Percentiles rank a stretch among this genome's conserved stretches.
Evolutionary conservation across 2,797 vertebrate genomes (phyloP).

Genomic region (Rhodeus uyekii): DNA sequence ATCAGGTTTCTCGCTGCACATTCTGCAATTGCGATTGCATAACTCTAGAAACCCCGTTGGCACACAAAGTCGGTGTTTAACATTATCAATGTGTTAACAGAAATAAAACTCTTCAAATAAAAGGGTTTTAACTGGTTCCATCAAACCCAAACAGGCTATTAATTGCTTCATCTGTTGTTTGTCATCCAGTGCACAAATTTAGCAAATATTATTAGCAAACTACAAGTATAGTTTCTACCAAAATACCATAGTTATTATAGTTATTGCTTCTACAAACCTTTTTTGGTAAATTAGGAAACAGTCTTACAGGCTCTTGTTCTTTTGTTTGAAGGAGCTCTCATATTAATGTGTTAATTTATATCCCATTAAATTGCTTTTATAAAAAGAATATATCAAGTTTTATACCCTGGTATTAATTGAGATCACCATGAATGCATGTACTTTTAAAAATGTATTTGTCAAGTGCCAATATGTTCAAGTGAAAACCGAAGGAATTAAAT

Average conservation of each 20-base stretch:
- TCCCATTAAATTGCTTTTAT: not conserved
- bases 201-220: not conserved
- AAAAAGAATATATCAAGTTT: not conserved
- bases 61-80: not conserved
- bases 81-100: not conserved
- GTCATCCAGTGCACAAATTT: not conserved
- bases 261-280: not conserved
- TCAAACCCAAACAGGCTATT: not conserved
- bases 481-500: not conserved
- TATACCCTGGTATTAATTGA: not conserved
- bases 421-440: not conserved
- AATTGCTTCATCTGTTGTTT: not conserved
- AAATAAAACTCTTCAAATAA: not conserved
- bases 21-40: constrained; percentile 5
- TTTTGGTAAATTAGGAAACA: not conserved
- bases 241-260: not conserved
- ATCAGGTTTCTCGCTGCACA: not conserved
- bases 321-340: not conserved
- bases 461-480: not conserved
- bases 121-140: not conserved
- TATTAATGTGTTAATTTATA: not conserved
- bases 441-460: not conserved
- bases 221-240: not conserved
- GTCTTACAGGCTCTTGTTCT: not conserved
- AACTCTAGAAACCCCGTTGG: constrained; percentile 2